Percentiles rank a stretch among this genome's conserved stretches.
Conservation (phyloP, 2,797 vertebrate genomes). For the Hipposideros larvatus region DNA sequence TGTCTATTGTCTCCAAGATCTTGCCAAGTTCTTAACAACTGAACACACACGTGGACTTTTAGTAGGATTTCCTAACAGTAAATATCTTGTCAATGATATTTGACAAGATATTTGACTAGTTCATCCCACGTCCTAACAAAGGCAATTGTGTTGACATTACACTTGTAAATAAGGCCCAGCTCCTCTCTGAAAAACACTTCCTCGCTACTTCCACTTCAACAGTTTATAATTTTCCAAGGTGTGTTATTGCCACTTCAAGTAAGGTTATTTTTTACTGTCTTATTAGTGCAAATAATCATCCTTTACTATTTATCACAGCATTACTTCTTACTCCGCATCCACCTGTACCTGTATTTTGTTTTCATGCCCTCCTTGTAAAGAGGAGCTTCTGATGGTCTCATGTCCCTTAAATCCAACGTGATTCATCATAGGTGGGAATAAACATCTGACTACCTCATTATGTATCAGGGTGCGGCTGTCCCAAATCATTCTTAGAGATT, state of each 20-base stretch:
- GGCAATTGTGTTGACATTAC: neutral
- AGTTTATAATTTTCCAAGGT: neutral
- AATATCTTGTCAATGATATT: neutral
- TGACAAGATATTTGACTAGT: too few species aligned
- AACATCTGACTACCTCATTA: neutral
- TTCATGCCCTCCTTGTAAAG: neutral
- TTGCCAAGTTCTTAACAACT: neutral
- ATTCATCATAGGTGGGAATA: neutral
- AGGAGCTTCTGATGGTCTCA: neutral
- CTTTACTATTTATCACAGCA: neutral
- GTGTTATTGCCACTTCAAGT: neutral
- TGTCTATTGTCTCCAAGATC: neutral
- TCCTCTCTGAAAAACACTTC: neutral
- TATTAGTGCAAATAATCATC: neutral
- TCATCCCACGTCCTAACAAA: neutral
- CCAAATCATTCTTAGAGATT: neutral
- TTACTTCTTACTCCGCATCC: neutral
- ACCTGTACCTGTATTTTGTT: neutral
- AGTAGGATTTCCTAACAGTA: neutral
- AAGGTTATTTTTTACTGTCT: conserved; percentile 11
- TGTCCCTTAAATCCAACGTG: neutral
- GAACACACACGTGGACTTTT: neutral
- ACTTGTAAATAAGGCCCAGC: neutral
- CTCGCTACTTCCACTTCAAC: neutral
- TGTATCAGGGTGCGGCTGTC: neutral